Base-by-base conservation (phyloP, 2,113 vertebrate species). In the Amphiprion ocellaris region DNA sequence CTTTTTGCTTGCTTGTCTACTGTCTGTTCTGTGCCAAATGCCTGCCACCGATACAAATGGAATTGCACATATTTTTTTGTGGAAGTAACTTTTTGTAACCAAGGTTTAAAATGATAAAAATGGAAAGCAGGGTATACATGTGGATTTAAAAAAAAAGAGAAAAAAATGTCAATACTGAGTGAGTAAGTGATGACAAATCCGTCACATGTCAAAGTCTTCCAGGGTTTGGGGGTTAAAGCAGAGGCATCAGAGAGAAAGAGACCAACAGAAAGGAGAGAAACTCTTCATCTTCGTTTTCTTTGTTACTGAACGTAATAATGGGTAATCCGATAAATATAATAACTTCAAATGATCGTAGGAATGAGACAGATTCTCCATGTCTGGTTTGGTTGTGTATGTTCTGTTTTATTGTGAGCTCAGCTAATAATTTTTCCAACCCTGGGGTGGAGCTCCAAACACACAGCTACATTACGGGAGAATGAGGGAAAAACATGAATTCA, bases 181-280 rank as follows among this genome's bases (percentile, higher is more conserved):
- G 24, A 75, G 33, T 37, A 37, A 62, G 47, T 53, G 62, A 87
- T 53, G 62, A 87, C 66, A 68, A 88, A 90, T 86, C 81, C 79
- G 83, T 86, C 80, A 87, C 81, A 84, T 91, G 83, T 90, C 76
- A 88, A 84, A 90, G 94, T 94, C 94, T 95, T 95, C 92, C 95
- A 92, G 86, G 85, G 87, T 89, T 87, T 85, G 70, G 78, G 33
- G 83, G 78, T 82, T 87, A 30, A 88, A 84, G 76, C 66, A 82
- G 71, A 85, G 67, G 82, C 52, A 77, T 52, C 59, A 33, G 86
- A 90, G 80, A 86, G 84, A 90, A 79, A 89, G 87, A 91, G 84
- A 87, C 50, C 68, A 87, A 87, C 72, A 86, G 71, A 88, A 90
- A 90, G 84, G 85, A 90, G 93, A 93, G 92, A 92, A 93, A 90